Evolutionary conservation across 2,797 vertebrate species (phyloP), one percentile per base, ranked within the genome.

Genomic region (Ataeniobius toweri): DNA sequence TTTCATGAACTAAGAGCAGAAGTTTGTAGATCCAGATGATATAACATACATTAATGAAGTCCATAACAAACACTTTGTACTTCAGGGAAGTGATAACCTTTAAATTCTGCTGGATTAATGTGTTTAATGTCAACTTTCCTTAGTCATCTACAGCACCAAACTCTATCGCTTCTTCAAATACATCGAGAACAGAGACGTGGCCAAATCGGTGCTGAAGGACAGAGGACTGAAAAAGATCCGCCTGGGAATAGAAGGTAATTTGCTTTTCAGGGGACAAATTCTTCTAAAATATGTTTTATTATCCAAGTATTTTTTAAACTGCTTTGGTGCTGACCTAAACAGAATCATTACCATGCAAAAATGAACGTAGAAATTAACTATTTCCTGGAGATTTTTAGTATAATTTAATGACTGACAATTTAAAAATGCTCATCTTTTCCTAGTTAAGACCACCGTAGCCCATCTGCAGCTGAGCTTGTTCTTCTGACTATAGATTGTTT

Each of bases 121-220:
- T 56, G 5, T 58, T 58, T 58, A 73, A 14, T 78, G 71, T 22
- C n/a, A 86, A 10, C 74, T 65, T 77, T 81, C 53, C 84, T 86
- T 55, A 99, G 98, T 99, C 92, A 98, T 99, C 94, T 99, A 99
- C 96, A 99, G 98, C 94, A 99, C 98, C 7, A 99, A 99, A 91
- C 95, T 99, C 73, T 99, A 99, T 81, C 96, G 98, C 83, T 99
- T 99, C 96, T 99, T 99, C 95, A 99, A 99, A 90, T 99, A 99
- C 93, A 99, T 99, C 28, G 98, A 99, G 94, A 99, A 99, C 78
- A 93, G 98, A 93, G 98, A 99, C 0, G 98, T 99, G 76, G 98
- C 98, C 92, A 99, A 99, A 85, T 97, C 97, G 0, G 98, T 99
- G 74, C 92, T 99, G 90, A 99, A 99, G 93, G 98, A 99, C 85